Conservation (phyloP, 2,113 vertebrate species). For the Cyanoramphus novaezelandiae region DNA sequence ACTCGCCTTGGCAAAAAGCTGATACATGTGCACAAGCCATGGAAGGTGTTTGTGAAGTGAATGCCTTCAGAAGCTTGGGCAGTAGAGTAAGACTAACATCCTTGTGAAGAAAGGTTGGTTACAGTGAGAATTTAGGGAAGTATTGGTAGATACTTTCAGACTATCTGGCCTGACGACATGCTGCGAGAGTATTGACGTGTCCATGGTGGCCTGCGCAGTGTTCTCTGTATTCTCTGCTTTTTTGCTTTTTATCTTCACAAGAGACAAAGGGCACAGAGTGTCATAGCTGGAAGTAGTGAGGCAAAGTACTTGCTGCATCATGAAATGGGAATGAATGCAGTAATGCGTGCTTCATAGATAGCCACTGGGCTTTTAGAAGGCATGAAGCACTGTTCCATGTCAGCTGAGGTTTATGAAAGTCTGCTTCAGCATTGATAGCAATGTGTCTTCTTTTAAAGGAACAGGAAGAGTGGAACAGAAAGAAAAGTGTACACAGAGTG, state of each 20-base stretch:
- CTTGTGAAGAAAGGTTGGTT: neutral
- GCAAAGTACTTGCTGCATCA: neutral
- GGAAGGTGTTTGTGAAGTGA: neutral
- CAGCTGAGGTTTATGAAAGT: neutral
- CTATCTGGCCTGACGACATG: neutral
- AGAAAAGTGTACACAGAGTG: neutral
- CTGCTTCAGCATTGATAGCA: neutral
- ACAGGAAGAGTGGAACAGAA: neutral
- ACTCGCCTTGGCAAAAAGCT: neutral
- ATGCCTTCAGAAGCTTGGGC: neutral
- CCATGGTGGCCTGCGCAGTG: neutral
- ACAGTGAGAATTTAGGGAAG: neutral
- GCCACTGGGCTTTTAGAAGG: neutral
- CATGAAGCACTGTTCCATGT: neutral
- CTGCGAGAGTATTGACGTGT: neutral
- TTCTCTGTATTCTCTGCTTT: neutral
- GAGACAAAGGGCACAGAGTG: accelerated
- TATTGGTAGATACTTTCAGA: neutral
- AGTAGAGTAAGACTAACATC: neutral
- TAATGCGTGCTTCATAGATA: neutral
- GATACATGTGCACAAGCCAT: neutral
- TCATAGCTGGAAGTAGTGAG: neutral
- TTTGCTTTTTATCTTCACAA: neutral
- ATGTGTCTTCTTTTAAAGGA: neutral
- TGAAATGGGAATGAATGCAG: neutral